A percentile compares a stretch with the other conserved stretches of the same genome.
These are phyloP conservation scores for Dasypogon diadema DNA, from an alignment of 2,888 invertebrate species.

Conservation along the genomic window DNA sequence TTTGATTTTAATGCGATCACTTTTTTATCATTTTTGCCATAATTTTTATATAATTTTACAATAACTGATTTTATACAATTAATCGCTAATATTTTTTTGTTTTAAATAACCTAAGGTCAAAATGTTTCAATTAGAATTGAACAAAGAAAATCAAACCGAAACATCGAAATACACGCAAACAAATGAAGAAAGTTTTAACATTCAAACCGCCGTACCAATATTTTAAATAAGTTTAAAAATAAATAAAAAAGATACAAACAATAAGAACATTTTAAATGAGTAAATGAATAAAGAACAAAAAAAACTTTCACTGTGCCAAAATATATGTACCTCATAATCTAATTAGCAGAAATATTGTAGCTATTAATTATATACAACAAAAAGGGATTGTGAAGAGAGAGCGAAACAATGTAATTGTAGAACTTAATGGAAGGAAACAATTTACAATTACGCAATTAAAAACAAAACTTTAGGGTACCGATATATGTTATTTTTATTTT, in stretches of 20 bases:
- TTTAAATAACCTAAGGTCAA: not conserved
- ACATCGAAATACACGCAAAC: constrained; percentile 45
- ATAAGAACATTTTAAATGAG: constrained; percentile 66
- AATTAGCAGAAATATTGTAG: constrained; percentile 50
- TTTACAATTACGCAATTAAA: not conserved
- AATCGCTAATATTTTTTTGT: no score
- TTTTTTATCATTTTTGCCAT: not conserved
- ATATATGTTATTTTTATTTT: constrained; percentile 31
- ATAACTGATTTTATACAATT: no score
- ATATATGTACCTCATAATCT: constrained; percentile 82
- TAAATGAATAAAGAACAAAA: constrained; percentile 69
- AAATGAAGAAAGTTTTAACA: constrained; percentile 35
- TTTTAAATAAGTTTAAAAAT: constrained; percentile 39
- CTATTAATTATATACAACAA: constrained; percentile 53
- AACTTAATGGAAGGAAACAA: not conserved
- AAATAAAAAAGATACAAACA: constrained; percentile 67
- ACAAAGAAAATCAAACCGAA: constrained; percentile 26
- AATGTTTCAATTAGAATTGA: constrained; percentile 23
- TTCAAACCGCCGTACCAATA: constrained; percentile 47
- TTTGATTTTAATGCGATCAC: no score
- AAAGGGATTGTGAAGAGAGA: constrained; percentile 33
- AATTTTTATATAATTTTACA: not conserved
- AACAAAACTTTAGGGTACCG: not conserved
- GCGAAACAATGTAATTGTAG: constrained; percentile 36
- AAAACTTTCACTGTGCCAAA: constrained; percentile 83